phyloP scores from a whole-genome alignment of 1,140 invertebrate genomes.

The Lethrus apterus region DNA sequence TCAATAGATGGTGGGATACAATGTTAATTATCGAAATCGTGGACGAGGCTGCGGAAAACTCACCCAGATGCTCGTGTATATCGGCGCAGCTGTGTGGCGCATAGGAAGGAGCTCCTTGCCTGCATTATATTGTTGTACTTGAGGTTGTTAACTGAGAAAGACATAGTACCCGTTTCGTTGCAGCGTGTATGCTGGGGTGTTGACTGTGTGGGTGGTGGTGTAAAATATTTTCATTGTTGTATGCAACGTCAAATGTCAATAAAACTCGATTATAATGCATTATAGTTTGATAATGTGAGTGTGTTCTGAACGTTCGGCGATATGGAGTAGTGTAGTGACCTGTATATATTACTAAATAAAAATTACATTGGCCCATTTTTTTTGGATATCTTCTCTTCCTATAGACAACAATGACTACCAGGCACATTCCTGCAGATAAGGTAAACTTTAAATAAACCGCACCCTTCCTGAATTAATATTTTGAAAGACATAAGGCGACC shows the following conservation, averaged over 20 bases:
- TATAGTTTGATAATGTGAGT: slow-evolving; percentile 13
- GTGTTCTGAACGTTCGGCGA: no score
- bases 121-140: slow-evolving; percentile 15
- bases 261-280: slow-evolving; percentile 3
- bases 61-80: slow-evolving; percentile 12
- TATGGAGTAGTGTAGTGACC: slow-evolving; percentile 16
- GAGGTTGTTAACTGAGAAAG: no score
- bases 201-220: slow-evolving; percentile 8
- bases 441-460: slow-evolving; percentile 20
- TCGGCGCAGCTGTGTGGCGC: slow-evolving; percentile 12
- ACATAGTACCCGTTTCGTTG: slow-evolving; percentile 1
- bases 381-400: slow-evolving; percentile 3
- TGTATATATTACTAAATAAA: slow-evolving; percentile 12
- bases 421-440: slow-evolving; percentile 25
- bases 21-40: no score
- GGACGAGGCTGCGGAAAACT: no score
- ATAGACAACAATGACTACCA: slow-evolving; percentile 18
- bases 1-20: no score
- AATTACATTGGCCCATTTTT: slow-evolving; percentile 6
- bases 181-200: neutral
- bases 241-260: neutral
- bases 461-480: slow-evolving; percentile 19
- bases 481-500: slow-evolving; percentile 19
- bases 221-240: slow-evolving; percentile 4
- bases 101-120: slow-evolving; percentile 7